Base-by-base conservation (phyloP, 2,113 vertebrate species). In the Colossoma macropomum region DNA sequence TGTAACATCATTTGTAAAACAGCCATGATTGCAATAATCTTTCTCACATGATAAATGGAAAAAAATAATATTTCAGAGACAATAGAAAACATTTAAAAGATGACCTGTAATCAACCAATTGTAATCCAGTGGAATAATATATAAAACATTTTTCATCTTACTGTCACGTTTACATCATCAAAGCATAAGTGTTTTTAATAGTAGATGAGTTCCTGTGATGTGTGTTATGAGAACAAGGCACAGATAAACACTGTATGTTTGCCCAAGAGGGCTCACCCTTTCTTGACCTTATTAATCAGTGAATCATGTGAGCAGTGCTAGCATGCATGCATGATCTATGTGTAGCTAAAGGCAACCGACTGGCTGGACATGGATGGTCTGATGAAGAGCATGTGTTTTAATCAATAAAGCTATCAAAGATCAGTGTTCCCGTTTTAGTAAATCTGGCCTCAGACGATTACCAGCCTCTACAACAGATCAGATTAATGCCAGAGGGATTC, bases 391-490 rank as follows among this genome's bases (percentile, higher is more conserved):
- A 81, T 73, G 82, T 62, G 59, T 62, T 62, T 27, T n/a, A 84
- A 85, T 15, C 0, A 72, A 84, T 62, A 63, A 59, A 45, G 50
- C 4, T 81, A 86, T 89, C 74, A 83, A 87, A 91, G 87, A 70
- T 89, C 71, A 74, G 48, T 0, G 2, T 1, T 52, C 86, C 80
- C 4, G 11, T 87, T 87, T 78, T 78, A 87, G 87, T 86, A 87
- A 89, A 89, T 89, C 90, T 90, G 83, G 45, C 41, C 87, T 90
- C 30, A 88, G 85, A 65, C 11, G 83, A 89, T 89, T 88, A 90
- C 38, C 73, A 50, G 2, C n/a, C 60, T 86, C 87, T 45, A 86
- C 86, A 90, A 86, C 80, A 90, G 89, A 85, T 50, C 17, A 84
- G 48, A 71, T 16, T 83, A 30, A 13, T 41, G 13, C 9, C 28